Evolutionary conservation across 1,140 invertebrate species (phyloP).

Genomic region (Trachymyrmex cornetzi): DNA sequence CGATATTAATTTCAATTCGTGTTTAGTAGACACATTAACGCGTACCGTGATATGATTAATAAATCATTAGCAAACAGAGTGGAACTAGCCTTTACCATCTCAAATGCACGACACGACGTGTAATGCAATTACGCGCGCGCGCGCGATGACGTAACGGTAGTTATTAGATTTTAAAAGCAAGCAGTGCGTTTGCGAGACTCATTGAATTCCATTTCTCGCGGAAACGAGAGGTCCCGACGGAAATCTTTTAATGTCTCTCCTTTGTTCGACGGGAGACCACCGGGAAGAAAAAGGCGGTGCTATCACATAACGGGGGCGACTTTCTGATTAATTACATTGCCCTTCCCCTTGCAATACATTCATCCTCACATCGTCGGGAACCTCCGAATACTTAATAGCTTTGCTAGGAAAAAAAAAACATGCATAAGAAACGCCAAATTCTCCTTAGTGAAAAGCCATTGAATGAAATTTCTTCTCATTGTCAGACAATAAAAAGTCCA

Average conservation of each 20-base stretch:
- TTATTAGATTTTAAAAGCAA: constrained; percentile 52
- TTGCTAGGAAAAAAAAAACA: background rate
- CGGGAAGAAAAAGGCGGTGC: background rate
- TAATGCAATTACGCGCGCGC: constrained; percentile 38
- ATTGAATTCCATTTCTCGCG: constrained; percentile 75
- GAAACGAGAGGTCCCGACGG: constrained; percentile 73
- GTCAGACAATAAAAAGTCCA: too few species aligned
- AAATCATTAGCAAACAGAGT: constrained; percentile 16
- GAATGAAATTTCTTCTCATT: background rate
- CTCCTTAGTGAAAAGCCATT: background rate
- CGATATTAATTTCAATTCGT: constrained; percentile 2
- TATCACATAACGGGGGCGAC: background rate
- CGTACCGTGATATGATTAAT: background rate
- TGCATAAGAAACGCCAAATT: background rate
- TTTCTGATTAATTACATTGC: constrained; percentile 43
- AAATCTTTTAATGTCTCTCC: constrained; percentile 75
- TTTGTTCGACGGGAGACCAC: constrained; percentile 68
- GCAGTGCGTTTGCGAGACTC: constrained; percentile 63
- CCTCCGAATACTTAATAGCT: background rate
- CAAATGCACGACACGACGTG: background rate
- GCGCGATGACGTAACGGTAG: background rate
- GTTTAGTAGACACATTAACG: background rate
- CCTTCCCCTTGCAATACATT: constrained; percentile 4
- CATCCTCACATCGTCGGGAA: background rate
- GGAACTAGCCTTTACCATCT: background rate